A percentile compares a stretch with the other conserved stretches of the same genome.
These are phyloP conservation scores for Camponotus vicinus DNA, from an alignment of 1,140 invertebrate genomes.

Conservation along the genomic window DNA sequence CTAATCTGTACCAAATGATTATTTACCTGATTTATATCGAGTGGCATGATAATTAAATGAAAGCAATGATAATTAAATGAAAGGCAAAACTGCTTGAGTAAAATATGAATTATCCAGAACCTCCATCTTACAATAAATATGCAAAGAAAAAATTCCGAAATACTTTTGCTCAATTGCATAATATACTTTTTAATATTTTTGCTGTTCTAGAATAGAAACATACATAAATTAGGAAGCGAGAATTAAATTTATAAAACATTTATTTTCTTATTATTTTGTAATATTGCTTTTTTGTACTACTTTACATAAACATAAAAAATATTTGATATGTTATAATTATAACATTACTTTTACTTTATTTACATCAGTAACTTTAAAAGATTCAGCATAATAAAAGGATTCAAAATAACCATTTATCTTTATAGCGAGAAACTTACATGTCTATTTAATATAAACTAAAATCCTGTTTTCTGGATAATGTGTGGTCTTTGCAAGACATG, in stretches of 20 bases:
- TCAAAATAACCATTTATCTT: neutral
- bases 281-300: neutral
- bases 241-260: neutral
- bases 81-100: conserved; percentile 78
- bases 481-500: conserved; percentile 78
- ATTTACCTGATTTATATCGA: neutral
- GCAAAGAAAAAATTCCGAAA: neutral
- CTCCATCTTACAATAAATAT: conserved; percentile 14
- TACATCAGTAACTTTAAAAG: neutral
- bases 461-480: conserved; percentile 73
- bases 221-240: neutral
- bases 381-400: neutral
- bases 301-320: neutral
- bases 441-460: neutral
- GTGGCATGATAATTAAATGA: conserved; percentile 28
- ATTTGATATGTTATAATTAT: neutral
- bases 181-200: conserved; percentile 2
- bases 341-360: neutral
- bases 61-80: conserved; percentile 52
- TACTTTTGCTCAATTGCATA: neutral
- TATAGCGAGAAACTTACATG: neutral
- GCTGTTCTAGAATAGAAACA: neutral
- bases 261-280: neutral
- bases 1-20: neutral
- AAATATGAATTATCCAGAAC: conserved; percentile 77